Evolutionary conservation across 1,140 invertebrate genomes (phyloP), one percentile per base, ranked within the genome.

Genomic region (Patella vulgata): DNA sequence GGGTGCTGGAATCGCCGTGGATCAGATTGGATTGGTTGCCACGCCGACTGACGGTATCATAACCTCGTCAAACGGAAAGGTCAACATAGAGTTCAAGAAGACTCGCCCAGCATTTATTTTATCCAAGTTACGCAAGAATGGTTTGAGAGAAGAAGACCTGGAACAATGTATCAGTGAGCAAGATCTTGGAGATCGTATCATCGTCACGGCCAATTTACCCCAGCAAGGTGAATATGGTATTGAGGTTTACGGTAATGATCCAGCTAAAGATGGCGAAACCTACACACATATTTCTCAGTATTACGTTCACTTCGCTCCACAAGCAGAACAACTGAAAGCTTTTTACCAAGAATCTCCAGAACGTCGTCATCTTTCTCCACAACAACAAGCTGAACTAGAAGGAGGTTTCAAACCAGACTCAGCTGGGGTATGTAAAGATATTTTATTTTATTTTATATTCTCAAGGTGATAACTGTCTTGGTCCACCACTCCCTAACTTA

Each of bases 161-260:
- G 80, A 82, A 51, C 66, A 70, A n/a, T 78, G 71, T 63, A 72
- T 82, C 42, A 64, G 53, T 9, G 77, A 80, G 40, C 55, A 66
- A 30, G 80, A 82, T n/a, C 58, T 67, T 17, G 73, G 71, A 1
- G 74, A 80, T 36, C 57, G 59, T 25, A 60, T 78, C 4, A 53
- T 70, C n/a, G 67, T 84, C 53, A 81, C 78, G 8, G 73, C 81
- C 21, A n/a, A n/a, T n/a, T n/a, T n/a, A n/a, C 83, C 83, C 6
- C 59, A 63, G 9, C 53, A 74, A 25, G 83, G 83, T 19, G 83
- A 85, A 64, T 85, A 78, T 66, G 82, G 82, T 30, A 72, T 84
- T 12, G 83, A 85, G 71, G n/a, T 85, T 50, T 85, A 84, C 55
- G 81, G 81, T 19, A 85, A 85, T 64, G 82, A 85, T 54, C 82